Evolutionary conservation across 2,113 vertebrate species (phyloP).

Genomic region (Psilopsiagon aurifrons): DNA sequence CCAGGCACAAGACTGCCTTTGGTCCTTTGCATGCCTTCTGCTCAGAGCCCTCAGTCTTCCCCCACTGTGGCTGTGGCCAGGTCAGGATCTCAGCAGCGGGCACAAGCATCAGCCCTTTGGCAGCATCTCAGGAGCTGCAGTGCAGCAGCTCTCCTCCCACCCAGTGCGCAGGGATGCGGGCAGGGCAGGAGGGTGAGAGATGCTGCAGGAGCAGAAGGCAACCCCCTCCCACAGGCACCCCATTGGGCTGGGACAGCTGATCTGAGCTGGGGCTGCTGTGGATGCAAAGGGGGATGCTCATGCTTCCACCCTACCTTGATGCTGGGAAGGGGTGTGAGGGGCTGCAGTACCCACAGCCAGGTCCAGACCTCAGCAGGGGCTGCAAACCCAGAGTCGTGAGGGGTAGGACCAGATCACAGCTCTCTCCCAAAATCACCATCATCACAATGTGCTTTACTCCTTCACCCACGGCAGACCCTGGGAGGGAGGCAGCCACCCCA

Average conservation of each 20-base stretch:
- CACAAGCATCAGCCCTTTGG: neutral
- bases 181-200: neutral
- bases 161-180: neutral
- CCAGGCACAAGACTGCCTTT: fast-evolving
- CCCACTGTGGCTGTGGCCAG: fast-evolving
- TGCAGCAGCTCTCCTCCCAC: slow-evolving; percentile 39
- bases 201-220: neutral
- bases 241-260: neutral
- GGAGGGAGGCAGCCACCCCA: neutral
- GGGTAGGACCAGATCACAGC: fast-evolving
- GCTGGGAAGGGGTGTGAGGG: neutral
- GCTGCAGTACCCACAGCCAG: fast-evolving
- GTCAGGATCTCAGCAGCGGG: neutral
- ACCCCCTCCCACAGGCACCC: neutral
- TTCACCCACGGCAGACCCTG: neutral
- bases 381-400: neutral
- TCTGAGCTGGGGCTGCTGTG: fast-evolving
- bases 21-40: neutral
- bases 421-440: fast-evolving
- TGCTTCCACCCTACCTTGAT: neutral
- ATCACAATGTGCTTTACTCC: fast-evolving
- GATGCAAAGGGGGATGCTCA: fast-evolving
- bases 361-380: neutral
- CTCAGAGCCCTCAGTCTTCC: fast-evolving
- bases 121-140: slow-evolving; percentile 25